Conservation (phyloP, 1,140 invertebrate species). For the Coptotermes formosanus region DNA sequence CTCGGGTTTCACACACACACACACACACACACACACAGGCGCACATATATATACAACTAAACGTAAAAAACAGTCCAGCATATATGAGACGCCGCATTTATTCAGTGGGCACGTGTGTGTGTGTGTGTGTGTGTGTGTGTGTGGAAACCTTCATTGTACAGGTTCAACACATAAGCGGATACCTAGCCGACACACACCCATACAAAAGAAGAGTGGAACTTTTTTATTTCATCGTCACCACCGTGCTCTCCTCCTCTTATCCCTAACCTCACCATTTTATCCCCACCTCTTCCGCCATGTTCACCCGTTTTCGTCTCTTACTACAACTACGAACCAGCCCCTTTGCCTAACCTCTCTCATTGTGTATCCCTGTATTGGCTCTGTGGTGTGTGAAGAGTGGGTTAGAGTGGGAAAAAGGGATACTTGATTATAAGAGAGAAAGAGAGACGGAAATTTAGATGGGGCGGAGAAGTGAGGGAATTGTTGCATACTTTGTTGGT, state of each 20-base stretch:
- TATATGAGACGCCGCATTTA: background rate
- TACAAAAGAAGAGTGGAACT: slow-evolving; percentile 22
- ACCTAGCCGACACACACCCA: slow-evolving; percentile 23
- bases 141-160: slow-evolving; percentile 24
- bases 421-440: background rate
- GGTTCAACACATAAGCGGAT: slow-evolving; percentile 26
- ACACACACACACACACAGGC: background rate
- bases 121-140: slow-evolving; percentile 4
- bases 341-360: slow-evolving; percentile 22
- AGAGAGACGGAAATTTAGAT: slow-evolving; percentile 16
- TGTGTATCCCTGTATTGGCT: slow-evolving; percentile 27
- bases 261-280: background rate
- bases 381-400: background rate
- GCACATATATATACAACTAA: background rate
- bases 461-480: slow-evolving; percentile 21
- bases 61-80: background rate
- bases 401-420: background rate
- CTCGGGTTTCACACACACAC: background rate
- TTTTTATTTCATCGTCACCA: slow-evolving; percentile 6
- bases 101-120: background rate
- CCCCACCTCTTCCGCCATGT: background rate
- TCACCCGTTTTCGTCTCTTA: background rate
- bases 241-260: background rate
- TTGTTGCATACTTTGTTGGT: slow-evolving; percentile 37
- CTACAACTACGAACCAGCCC: background rate